Conservation (phyloP, 1,140 invertebrate species). For the Halesus radiatus region DNA sequence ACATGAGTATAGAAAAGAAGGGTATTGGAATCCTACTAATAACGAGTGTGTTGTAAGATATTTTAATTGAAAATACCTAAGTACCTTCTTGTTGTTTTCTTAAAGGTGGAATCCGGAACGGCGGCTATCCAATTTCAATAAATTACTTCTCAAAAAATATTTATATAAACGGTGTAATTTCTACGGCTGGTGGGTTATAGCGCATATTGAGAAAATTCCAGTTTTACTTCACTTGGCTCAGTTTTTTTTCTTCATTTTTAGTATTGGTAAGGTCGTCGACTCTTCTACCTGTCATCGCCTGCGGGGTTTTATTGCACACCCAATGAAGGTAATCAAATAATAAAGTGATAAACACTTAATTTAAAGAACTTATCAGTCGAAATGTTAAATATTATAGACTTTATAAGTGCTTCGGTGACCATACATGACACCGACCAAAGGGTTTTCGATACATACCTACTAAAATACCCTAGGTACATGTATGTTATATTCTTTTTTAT, state of each 20-base stretch:
- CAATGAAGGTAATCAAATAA: slow-evolving; percentile 40
- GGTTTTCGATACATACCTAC: no score
- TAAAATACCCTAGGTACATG: no score
- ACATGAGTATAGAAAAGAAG: not conserved
- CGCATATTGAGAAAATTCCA: slow-evolving; percentile 20
- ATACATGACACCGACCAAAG: not conserved
- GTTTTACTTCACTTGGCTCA: slow-evolving; percentile 21
- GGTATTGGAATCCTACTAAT: not conserved
- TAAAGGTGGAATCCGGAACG: not conserved
- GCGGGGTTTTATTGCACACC: slow-evolving; percentile 26
- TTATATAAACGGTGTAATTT: not conserved
- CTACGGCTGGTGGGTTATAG: not conserved
- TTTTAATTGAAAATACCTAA: not conserved
- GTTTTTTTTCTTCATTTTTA: no score
- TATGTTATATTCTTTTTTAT: no score
- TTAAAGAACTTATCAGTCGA: slow-evolving; percentile 31
- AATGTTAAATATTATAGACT: slow-evolving; percentile 17
- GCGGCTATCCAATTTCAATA: not conserved
- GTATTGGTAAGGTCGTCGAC: slow-evolving; percentile 17
- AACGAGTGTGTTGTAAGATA: not conserved
- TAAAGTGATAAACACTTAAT: slow-evolving; percentile 42
- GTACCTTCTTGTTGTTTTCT: not conserved
- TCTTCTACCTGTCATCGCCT: slow-evolving; percentile 27
- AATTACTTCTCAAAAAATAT: not conserved
- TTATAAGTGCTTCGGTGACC: slow-evolving; percentile 20